These are phyloP conservation scores for Crematogaster levior DNA, from an alignment of 2,888 invertebrate genomes.

Conservation along the genomic window DNA sequence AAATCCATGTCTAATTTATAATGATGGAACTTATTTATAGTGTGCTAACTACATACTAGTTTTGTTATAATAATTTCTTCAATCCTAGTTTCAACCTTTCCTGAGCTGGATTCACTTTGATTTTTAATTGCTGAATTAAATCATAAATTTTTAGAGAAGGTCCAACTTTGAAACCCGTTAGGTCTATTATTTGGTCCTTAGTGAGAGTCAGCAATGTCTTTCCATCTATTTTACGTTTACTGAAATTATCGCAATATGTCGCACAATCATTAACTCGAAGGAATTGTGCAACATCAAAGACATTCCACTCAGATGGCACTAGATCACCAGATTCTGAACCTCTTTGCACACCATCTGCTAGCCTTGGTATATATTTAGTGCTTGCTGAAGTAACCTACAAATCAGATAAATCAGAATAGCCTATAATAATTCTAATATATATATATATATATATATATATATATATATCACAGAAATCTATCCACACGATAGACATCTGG, in stretches of 20 bases:
- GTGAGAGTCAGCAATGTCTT: conserved; percentile 92
- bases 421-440: background rate
- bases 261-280: conserved; percentile 94
- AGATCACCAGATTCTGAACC: conserved; percentile 87
- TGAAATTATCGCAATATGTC: conserved; percentile 88
- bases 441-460: background rate
- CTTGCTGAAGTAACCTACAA: conserved; percentile 86
- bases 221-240: conserved; percentile 91
- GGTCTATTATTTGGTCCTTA: conserved; percentile 95
- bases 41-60: conserved; percentile 74
- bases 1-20: conserved; percentile 81
- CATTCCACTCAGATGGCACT: conserved; percentile 91
- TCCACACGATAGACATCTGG: no score
- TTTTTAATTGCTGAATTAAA: conserved; percentile 96
- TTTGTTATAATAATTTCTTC: conserved; percentile 89
- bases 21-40: conserved; percentile 73
- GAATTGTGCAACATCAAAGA: conserved; percentile 95
- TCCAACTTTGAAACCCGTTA: conserved; percentile 97
- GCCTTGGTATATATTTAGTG: conserved; percentile 87
- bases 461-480: no score
- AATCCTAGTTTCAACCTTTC: conserved; percentile 89
- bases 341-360: conserved; percentile 86
- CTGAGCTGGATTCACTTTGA: conserved; percentile 92
- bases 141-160: conserved; percentile 97
- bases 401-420: conserved; percentile 52